Conservation (phyloP, 1,140 invertebrate genomes). For the Saccostrea echinata region DNA sequence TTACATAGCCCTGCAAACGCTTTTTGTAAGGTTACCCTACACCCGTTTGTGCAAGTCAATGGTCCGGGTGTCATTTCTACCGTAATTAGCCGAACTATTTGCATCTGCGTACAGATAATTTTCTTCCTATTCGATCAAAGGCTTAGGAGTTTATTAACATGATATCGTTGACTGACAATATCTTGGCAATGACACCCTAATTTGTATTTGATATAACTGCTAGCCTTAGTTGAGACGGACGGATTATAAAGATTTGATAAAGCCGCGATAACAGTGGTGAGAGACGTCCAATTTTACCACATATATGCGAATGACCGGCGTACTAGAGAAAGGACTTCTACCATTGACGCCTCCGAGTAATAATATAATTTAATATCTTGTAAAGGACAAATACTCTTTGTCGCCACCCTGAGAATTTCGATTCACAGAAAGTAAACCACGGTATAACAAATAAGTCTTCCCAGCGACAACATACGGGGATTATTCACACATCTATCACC, state of each 20-base stretch:
- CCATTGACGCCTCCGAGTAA: slow-evolving; percentile 31
- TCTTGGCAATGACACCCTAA: slow-evolving; percentile 32
- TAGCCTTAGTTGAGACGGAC: slow-evolving; percentile 32
- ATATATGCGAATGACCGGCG: slow-evolving; percentile 26
- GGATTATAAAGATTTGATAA: slow-evolving; percentile 48
- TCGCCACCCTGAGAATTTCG: slow-evolving; percentile 33
- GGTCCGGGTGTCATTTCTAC: not conserved
- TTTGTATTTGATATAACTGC: slow-evolving; percentile 41
- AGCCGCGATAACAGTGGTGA: slow-evolving; percentile 41
- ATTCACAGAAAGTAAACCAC: slow-evolving; percentile 17
- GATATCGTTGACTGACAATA: slow-evolving; percentile 46
- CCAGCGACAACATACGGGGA: not conserved
- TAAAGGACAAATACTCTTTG: slow-evolving; percentile 36
- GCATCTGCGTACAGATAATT: slow-evolving; percentile 40
- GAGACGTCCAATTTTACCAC: slow-evolving; percentile 44
- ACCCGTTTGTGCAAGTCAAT: slow-evolving; percentile 13
- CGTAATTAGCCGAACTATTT: slow-evolving; percentile 46
- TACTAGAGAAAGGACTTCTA: slow-evolving; percentile 11
- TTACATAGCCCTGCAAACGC: slow-evolving; percentile 29
- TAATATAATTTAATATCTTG: slow-evolving; percentile 38
- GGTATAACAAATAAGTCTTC: slow-evolving; percentile 19
- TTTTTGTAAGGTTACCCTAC: slow-evolving; percentile 27
- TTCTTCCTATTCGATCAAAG: slow-evolving; percentile 48
- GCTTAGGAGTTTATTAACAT: slow-evolving; percentile 34
- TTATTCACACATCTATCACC: not conserved